Conservation (phyloP, 2,113 vertebrate genomes). For the Syngnathus typhle region DNA sequence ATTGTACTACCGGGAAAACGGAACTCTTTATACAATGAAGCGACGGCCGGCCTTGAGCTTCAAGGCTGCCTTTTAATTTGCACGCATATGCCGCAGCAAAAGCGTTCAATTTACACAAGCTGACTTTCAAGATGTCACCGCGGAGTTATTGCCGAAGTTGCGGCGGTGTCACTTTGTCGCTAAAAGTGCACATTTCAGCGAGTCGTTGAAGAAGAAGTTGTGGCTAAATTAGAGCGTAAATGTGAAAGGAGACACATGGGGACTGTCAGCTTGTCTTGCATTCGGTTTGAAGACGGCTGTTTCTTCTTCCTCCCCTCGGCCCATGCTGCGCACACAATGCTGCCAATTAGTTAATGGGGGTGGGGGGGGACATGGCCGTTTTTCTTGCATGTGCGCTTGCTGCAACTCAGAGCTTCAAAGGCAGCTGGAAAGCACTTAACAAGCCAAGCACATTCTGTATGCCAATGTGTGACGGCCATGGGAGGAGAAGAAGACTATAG, state of each 20-base stretch:
- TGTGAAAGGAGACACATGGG: conserved; percentile 30
- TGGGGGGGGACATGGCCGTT: conserved; percentile 24
- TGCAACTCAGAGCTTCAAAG: conserved; percentile 25
- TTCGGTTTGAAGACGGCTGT: conserved; percentile 28
- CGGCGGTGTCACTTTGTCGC: conserved; percentile 14
- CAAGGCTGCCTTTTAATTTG: conserved; percentile 19
- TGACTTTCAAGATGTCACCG: neutral
- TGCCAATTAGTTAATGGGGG: conserved; percentile 58
- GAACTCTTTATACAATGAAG: conserved; percentile 37
- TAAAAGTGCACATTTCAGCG: conserved; percentile 23
- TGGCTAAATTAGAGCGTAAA: conserved; percentile 24
- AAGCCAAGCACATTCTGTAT: conserved; percentile 16
- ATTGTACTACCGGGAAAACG: neutral
- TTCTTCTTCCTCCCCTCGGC: conserved; percentile 1
- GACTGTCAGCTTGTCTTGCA: conserved; percentile 31
- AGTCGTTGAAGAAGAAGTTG: neutral
- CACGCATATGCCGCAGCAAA: neutral
- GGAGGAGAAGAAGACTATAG: neutral
- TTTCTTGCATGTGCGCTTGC: conserved; percentile 25
- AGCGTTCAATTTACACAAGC: neutral
- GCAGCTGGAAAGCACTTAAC: conserved; percentile 34
- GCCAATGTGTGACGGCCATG: neutral
- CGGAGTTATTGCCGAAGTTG: neutral
- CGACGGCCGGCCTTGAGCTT: conserved; percentile 2
- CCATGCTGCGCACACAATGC: conserved; percentile 28